Conservation (phyloP, 2,113 vertebrate species). For the Scophthalmus maximus region DNA sequence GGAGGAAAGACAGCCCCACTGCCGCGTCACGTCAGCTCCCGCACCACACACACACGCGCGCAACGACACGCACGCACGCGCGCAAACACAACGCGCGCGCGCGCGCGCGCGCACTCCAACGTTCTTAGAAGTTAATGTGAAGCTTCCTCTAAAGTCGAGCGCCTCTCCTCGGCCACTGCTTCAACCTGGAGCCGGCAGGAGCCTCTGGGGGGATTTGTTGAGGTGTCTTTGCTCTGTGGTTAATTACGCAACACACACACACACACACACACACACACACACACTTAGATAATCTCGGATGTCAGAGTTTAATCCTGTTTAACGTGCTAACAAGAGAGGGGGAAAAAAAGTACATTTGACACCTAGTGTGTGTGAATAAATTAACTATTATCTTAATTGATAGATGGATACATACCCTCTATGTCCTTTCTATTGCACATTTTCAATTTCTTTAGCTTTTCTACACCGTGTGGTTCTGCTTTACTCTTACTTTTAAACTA, state of each 20-base stretch:
- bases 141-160: conserved; percentile 36
- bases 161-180: not conserved
- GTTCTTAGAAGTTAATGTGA: too few relatives aligned
- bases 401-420: too few relatives aligned
- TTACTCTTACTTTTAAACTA: too few relatives aligned
- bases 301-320: not conserved
- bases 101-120: not conserved
- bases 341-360: too few relatives aligned
- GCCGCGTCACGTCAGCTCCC: conserved; percentile 70
- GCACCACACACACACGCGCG: conserved; percentile 35
- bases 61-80: not conserved
- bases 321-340: not conserved
- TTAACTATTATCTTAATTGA: too few relatives aligned
- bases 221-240: not conserved
- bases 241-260: not conserved
- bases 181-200: conserved; percentile 24
- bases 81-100: not conserved
- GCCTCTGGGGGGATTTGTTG: conserved; percentile 32
- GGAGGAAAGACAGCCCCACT: conserved; percentile 76
- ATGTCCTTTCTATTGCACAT: too few relatives aligned
- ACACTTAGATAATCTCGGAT: not conserved
- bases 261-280: not conserved
- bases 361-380: too few relatives aligned
- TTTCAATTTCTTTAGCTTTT: too few relatives aligned
- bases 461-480: too few relatives aligned